These are phyloP conservation scores for Drosophila rellima DNA, from an alignment of 2,888 invertebrate species.

Conservation along the genomic window DNA sequence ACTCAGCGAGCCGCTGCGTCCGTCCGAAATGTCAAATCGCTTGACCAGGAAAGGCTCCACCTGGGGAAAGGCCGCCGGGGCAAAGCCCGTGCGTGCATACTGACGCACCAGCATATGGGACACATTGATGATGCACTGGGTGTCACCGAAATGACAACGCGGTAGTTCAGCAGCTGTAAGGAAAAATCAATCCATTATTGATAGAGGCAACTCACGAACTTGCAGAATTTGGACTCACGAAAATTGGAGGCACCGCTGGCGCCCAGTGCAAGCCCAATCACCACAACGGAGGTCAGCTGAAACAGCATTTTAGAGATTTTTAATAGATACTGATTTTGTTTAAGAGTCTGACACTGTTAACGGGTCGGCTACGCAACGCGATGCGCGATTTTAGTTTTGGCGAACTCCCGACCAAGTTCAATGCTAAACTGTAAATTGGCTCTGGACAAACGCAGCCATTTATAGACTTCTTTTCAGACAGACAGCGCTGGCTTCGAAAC, in stretches of 20 bases:
- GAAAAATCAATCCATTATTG: not conserved
- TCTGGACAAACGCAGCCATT: conserved; percentile 81
- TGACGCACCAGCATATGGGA: conserved; percentile 74
- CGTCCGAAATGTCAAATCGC: conserved; percentile 83
- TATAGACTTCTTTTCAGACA: conserved; percentile 76
- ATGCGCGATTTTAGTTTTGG: conserved; percentile 55
- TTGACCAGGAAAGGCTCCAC: conserved; percentile 84
- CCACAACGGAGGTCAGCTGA: conserved; percentile 42
- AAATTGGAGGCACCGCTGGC: conserved; percentile 62
- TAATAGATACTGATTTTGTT: not conserved
- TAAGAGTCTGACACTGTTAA: conserved; percentile 1
- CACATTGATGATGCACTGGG: conserved; percentile 79
- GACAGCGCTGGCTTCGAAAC: conserved; percentile 31
- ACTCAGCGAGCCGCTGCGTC: conserved; percentile 79
- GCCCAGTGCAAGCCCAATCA: conserved; percentile 42
- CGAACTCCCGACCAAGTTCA: conserved; percentile 84
- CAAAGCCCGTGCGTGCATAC: conserved; percentile 81
- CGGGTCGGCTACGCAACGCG: conserved; percentile 30
- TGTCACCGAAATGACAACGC: conserved; percentile 81
- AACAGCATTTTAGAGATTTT: conserved; percentile 39
- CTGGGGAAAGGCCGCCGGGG: conserved; percentile 81
- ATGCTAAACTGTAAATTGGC: conserved; percentile 84
- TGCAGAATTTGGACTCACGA: conserved; percentile 59
- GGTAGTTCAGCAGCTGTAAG: conserved; percentile 81
- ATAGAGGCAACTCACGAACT: not conserved